Evolutionary conservation across 1,140 invertebrate species (phyloP).

Genomic region (Elysia chlorotica): DNA sequence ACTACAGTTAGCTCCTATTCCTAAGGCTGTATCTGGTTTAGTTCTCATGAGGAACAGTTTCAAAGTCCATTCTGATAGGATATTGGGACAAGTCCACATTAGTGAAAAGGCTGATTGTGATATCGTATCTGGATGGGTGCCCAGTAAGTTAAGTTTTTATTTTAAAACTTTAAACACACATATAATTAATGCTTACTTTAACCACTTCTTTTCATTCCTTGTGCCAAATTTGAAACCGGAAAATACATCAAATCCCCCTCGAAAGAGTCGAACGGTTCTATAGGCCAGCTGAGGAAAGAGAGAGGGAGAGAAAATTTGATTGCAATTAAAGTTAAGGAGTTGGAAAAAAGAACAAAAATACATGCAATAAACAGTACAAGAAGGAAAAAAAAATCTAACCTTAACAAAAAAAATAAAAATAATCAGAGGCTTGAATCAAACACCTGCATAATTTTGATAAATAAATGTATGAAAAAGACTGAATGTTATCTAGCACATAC

Average conservation of each 20-base stretch:
- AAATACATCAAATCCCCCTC: constrained; percentile 48
- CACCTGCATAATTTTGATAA: background rate
- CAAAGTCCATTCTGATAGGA: background rate
- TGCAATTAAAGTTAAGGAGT: background rate
- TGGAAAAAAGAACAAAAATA: background rate
- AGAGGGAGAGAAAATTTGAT: background rate
- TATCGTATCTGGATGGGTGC: background rate
- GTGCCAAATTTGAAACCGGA: constrained; percentile 49
- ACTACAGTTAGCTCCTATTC: too few species aligned
- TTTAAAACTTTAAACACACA: background rate
- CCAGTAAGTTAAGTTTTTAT: background rate
- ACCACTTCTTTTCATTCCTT: constrained; percentile 51
- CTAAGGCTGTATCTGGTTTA: too few species aligned
- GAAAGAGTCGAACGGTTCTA: constrained; percentile 37
- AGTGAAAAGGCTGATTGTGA: background rate
- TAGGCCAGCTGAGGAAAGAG: constrained; percentile 39
- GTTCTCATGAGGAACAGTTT: too few species aligned
- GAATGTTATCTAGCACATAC: too few species aligned
- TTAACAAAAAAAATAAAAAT: background rate
- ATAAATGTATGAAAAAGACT: background rate
- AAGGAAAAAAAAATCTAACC: background rate
- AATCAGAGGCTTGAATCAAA: background rate
- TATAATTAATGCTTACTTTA: constrained; percentile 40
- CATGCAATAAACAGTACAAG: background rate
- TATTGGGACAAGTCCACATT: background rate